These are phyloP conservation scores for Hafferia zeledoni DNA, from an alignment of 2,797 vertebrate species.

Conservation along the genomic window DNA sequence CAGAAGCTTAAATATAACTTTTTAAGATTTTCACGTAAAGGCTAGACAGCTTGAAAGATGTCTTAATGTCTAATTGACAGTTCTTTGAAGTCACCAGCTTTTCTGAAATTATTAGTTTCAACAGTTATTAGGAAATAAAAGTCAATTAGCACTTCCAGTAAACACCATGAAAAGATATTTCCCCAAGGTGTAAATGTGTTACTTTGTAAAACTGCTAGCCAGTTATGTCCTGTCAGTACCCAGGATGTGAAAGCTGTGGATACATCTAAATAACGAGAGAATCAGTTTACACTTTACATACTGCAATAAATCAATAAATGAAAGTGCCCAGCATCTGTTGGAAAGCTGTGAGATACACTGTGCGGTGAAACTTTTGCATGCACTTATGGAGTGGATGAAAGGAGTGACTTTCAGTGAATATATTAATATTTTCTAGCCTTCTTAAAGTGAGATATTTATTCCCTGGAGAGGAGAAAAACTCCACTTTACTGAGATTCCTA, in stretches of 20 bases:
- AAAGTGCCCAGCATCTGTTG: not conserved
- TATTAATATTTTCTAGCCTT: not conserved
- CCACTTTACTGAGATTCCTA: not conserved
- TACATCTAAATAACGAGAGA: slow-evolving; percentile 48
- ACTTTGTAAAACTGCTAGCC: slow-evolving; percentile 50
- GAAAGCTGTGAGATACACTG: not conserved
- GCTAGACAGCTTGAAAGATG: slow-evolving; percentile 25
- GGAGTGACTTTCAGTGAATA: not conserved
- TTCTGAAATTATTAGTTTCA: slow-evolving; percentile 60
- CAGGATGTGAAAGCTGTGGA: slow-evolving; percentile 41
- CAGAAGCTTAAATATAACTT: slow-evolving; percentile 45
- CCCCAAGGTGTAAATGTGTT: slow-evolving; percentile 64
- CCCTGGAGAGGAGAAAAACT: accelerated
- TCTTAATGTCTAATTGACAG: slow-evolving; percentile 50
- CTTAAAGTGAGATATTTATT: not conserved
- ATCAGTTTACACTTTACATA: slow-evolving; percentile 30
- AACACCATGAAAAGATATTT: slow-evolving; percentile 67
- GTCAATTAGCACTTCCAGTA: slow-evolving; percentile 72
- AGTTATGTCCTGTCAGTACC: slow-evolving; percentile 47
- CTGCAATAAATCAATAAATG: slow-evolving; percentile 30
- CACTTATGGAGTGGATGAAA: not conserved
- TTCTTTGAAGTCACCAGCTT: slow-evolving; percentile 58
- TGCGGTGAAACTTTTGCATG: not conserved
- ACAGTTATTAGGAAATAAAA: slow-evolving; percentile 73
- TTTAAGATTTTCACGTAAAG: slow-evolving; percentile 36